A percentile compares a stretch with the other conserved stretches of the same genome.
Conservation (phyloP, 2,797 vertebrate genomes). For the Mallotus villosus region DNA sequence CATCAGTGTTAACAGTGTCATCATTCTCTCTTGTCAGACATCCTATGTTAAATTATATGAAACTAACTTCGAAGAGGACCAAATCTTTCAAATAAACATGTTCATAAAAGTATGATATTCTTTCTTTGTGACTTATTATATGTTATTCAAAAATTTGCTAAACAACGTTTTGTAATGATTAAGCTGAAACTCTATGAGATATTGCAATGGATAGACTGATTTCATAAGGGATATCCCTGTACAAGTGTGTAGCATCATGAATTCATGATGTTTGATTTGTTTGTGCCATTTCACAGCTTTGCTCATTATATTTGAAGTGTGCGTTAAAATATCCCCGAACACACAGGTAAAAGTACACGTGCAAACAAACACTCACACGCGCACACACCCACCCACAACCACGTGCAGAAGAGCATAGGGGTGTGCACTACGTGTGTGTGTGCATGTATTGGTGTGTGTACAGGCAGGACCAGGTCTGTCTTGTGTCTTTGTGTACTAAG, state of each 20-base stretch:
- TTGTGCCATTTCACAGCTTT: no score
- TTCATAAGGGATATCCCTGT: no score
- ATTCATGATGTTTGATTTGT: no score
- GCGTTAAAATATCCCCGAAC: no score
- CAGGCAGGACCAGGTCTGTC: background rate
- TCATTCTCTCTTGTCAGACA: background rate
- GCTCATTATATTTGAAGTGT: no score
- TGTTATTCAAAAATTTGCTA: background rate
- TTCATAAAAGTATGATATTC: background rate
- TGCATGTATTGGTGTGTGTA: background rate
- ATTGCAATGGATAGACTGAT: no score
- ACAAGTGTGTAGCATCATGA: no score
- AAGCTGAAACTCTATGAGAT: no score
- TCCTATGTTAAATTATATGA: background rate
- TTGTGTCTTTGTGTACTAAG: slow-evolving; percentile 13
- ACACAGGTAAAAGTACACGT: background rate
- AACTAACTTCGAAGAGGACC: background rate
- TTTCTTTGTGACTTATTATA: background rate
- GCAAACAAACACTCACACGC: no score
- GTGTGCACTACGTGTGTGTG: background rate
- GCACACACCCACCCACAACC: background rate
- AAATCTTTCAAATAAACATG: background rate
- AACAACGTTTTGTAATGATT: no score
- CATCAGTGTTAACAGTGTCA: background rate
- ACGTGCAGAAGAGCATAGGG: background rate